Conservation (phyloP, 1,140 invertebrate genomes). For the Bombus ignitus region DNA sequence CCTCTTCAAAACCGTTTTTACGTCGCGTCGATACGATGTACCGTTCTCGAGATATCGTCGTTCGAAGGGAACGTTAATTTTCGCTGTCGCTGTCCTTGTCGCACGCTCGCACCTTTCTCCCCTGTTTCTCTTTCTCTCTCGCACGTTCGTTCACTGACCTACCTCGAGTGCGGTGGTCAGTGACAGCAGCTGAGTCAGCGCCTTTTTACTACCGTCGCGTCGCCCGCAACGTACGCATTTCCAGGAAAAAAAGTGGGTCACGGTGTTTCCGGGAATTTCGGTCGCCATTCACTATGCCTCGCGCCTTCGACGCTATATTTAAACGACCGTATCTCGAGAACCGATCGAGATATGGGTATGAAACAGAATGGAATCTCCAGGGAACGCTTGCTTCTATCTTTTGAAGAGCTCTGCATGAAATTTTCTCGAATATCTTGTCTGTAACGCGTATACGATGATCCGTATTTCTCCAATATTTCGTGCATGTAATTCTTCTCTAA, state of each 20-base stretch:
- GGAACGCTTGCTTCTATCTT: too few species aligned
- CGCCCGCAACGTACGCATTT: not conserved
- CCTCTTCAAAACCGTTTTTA: not conserved
- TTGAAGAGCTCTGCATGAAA: fast-evolving
- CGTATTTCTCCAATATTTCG: too few species aligned
- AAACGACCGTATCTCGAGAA: not conserved
- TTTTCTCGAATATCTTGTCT: not conserved
- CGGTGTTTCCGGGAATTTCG: constrained; percentile 2
- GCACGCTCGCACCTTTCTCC: not conserved
- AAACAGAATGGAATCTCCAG: not conserved
- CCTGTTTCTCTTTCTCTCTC: not conserved
- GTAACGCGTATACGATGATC: too few species aligned
- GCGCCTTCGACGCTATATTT: not conserved
- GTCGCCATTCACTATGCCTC: not conserved
- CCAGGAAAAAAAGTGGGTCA: constrained; percentile 3
- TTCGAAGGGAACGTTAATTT: not conserved
- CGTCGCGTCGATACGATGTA: too few species aligned
- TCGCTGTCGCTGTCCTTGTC: not conserved
- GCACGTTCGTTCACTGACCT: not conserved
- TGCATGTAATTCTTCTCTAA: too few species aligned
- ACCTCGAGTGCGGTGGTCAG: not conserved
- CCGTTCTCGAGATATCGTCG: constrained; percentile 14
- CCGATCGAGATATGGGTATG: not conserved
- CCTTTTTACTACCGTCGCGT: not conserved
- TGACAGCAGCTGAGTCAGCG: not conserved